phyloP scores from a whole-genome alignment of 1,140 invertebrate genomes.

The Drosophila kepulauana region DNA sequence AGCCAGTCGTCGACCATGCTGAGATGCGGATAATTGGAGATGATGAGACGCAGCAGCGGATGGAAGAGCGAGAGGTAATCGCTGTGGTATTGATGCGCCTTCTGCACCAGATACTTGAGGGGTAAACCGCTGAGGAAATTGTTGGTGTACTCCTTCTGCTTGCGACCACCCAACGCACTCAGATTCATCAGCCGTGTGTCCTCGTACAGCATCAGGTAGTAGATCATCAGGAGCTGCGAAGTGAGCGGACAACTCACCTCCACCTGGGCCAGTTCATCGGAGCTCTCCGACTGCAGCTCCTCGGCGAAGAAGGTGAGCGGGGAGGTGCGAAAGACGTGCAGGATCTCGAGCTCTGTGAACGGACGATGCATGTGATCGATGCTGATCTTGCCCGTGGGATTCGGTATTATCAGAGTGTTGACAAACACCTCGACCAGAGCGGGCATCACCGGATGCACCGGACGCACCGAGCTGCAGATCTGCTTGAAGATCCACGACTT shows the following conservation, averaged over 20 bases:
- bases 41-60: conserved; percentile 92
- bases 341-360: conserved; percentile 95
- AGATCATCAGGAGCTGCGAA: conserved; percentile 95
- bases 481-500: conserved; percentile 98
- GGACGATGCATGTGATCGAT: conserved; percentile 94
- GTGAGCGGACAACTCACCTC: conserved; percentile 89
- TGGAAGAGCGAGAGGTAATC: conserved; percentile 95
- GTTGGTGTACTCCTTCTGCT: conserved; percentile 94
- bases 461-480: conserved; percentile 93
- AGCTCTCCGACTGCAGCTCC: conserved; percentile 84
- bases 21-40: conserved; percentile 97
- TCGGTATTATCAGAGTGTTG: conserved; percentile 94
- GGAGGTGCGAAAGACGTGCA: conserved; percentile 93
- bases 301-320: conserved; percentile 87
- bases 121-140: conserved; percentile 96
- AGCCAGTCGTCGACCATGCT: conserved; percentile 98
- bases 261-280: conserved; percentile 62
- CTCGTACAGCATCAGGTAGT: conserved; percentile 97
- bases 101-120: conserved; percentile 96
- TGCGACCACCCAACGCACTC: conserved; percentile 89
- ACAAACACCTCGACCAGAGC: conserved; percentile 98
- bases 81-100: conserved; percentile 96
- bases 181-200: conserved; percentile 94
- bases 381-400: conserved; percentile 85
- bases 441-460: conserved; percentile 96